Conservation (phyloP, 2,113 vertebrate genomes). For the Dendrocopos noguchii region DNA sequence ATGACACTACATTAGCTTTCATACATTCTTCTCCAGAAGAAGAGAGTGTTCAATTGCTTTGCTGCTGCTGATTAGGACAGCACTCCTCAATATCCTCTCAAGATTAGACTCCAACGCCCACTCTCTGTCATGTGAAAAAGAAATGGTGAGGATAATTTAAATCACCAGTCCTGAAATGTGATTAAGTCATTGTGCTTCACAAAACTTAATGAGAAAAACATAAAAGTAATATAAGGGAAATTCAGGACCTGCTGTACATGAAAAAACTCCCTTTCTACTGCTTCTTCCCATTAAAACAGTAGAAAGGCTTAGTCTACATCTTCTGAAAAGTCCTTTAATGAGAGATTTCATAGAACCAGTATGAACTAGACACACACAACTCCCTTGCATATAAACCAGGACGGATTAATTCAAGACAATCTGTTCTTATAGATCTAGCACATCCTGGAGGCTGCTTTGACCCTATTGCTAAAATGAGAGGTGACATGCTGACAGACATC, state of each 20-base stretch:
- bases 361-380: background rate
- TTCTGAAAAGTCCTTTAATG: background rate
- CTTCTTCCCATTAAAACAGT: background rate
- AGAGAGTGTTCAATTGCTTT: background rate
- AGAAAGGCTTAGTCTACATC: background rate
- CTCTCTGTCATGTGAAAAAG: background rate
- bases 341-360: background rate
- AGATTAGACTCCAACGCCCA: background rate
- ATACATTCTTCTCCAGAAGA: background rate
- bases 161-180: background rate
- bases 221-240: background rate
- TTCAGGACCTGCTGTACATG: background rate
- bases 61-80: background rate
- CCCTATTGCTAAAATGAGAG: background rate
- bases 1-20: background rate
- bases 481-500: background rate
- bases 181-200: background rate
- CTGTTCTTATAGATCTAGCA: background rate
- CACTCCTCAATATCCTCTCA: background rate
- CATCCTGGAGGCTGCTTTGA: background rate
- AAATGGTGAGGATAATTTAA: background rate
- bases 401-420: slow-evolving; percentile 11
- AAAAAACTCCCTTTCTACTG: background rate
- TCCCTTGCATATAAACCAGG: background rate
- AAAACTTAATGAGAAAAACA: background rate